phyloP scores from a whole-genome alignment of 2,888 invertebrate species.

The Synanthedon tipuliformis region DNA sequence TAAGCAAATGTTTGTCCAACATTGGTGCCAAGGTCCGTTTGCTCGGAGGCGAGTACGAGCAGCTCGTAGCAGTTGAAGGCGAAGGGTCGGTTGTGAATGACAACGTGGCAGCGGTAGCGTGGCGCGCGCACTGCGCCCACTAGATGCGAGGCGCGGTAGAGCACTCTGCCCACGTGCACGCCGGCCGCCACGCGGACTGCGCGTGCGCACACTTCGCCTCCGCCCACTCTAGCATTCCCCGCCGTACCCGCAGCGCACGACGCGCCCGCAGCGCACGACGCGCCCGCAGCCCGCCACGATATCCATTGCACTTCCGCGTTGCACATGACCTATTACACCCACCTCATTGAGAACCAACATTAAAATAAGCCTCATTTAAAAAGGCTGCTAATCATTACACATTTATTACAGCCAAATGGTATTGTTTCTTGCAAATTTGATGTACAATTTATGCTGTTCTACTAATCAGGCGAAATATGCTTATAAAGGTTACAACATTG shows the following conservation, averaged over 20 bases:
- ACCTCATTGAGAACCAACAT: background rate
- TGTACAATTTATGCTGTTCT: too few relatives aligned
- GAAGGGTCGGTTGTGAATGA: constrained; percentile 46
- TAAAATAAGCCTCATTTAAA: too few relatives aligned
- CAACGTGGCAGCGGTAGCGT: constrained; percentile 42
- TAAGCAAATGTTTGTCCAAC: too few relatives aligned
- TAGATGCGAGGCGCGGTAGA: constrained; percentile 32
- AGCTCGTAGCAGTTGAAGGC: constrained; percentile 57
- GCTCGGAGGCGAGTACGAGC: constrained; percentile 24
- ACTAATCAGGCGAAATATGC: too few relatives aligned
- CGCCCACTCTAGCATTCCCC: constrained; percentile 13
- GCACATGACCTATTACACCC: constrained; percentile 40
- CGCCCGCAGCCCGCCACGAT: constrained; percentile 26
- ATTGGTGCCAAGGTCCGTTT: too few relatives aligned
- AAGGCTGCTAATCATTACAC: too few relatives aligned
- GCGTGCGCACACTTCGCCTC: constrained; percentile 19
- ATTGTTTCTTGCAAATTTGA: too few relatives aligned
- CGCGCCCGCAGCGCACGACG: constrained; percentile 8
- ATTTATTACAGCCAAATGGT: too few relatives aligned
- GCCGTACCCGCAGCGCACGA: constrained; percentile 15
- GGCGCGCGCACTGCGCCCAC: constrained; percentile 40
- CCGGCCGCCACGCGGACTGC: constrained; percentile 30
- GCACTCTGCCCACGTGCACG: constrained; percentile 36
- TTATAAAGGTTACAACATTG: too few relatives aligned
- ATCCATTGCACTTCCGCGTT: constrained; percentile 43